Percentiles rank a stretch among this genome's conserved stretches.
Conservation (phyloP, 2,113 vertebrate species). For the Drymodes brunneopygia region DNA sequence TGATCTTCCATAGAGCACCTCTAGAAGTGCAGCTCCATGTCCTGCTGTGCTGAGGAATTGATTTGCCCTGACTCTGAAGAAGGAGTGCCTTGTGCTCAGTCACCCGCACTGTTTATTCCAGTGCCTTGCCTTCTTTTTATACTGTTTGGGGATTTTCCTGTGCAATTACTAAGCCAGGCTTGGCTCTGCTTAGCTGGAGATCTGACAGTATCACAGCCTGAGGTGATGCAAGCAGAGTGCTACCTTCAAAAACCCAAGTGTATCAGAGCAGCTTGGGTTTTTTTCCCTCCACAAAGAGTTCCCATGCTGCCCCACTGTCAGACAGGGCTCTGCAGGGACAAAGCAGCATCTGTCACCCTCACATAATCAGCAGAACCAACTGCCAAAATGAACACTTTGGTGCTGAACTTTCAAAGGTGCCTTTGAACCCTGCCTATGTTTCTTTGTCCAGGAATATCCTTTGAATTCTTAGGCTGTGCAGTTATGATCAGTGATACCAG, state of each 20-base stretch:
- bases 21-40: not conserved
- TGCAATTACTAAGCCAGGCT: not conserved
- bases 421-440: not conserved
- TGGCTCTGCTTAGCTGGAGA: not conserved
- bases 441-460: not conserved
- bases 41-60: conserved; percentile 12
- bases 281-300: not conserved
- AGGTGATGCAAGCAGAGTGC: not conserved
- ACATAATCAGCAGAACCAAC: not conserved
- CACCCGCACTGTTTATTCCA: not conserved
- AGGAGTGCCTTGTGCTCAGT: not conserved
- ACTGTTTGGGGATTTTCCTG: not conserved
- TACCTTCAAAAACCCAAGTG: not conserved
- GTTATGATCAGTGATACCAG: not conserved
- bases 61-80: not conserved
- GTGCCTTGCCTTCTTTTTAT: not conserved
- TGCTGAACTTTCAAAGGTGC: conserved; percentile 8
- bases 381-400: not conserved
- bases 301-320: not conserved
- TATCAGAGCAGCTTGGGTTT: not conserved
- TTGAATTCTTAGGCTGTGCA: not conserved
- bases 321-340: not conserved
- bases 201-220: not conserved
- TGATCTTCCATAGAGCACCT: not conserved
- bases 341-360: not conserved